These are phyloP conservation scores for Jacana jacana DNA, from an alignment of 2,113 vertebrate genomes.

Conservation along the genomic window DNA sequence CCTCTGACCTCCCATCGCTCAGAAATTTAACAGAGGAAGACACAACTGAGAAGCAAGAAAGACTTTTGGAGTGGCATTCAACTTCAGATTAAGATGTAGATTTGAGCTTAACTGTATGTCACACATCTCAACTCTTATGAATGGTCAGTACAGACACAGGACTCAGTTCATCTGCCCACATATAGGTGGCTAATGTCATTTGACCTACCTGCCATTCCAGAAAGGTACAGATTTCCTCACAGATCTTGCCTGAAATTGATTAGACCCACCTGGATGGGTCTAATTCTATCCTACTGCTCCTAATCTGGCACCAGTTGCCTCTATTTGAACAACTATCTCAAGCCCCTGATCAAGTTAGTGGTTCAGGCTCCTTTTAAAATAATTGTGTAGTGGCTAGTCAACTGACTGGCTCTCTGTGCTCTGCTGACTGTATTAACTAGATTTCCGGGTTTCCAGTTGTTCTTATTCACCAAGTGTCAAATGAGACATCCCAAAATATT, in stretches of 20 bases:
- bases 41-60: not conserved
- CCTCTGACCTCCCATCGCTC: rapidly evolving
- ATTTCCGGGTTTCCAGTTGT: not conserved
- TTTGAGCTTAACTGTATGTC: not conserved
- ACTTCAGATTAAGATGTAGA: not conserved
- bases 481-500: not conserved
- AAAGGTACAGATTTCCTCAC: not conserved
- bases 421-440: not conserved
- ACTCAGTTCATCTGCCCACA: not conserved
- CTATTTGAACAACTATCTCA: not conserved
- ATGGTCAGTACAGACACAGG: not conserved
- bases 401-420: not conserved
- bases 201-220: not conserved
- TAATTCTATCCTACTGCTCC: not conserved
- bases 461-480: not conserved
- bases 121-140: not conserved
- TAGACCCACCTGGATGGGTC: not conserved
- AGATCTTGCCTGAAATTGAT: not conserved
- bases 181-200: not conserved
- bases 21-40: slow-evolving; percentile 16
- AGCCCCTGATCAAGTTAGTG: not conserved
- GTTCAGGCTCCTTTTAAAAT: not conserved
- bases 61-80: not conserved
- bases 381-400: not conserved
- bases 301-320: not conserved